phyloP scores from a whole-genome alignment of 2,888 invertebrate species.

The Taphrorychus bicolor region DNA sequence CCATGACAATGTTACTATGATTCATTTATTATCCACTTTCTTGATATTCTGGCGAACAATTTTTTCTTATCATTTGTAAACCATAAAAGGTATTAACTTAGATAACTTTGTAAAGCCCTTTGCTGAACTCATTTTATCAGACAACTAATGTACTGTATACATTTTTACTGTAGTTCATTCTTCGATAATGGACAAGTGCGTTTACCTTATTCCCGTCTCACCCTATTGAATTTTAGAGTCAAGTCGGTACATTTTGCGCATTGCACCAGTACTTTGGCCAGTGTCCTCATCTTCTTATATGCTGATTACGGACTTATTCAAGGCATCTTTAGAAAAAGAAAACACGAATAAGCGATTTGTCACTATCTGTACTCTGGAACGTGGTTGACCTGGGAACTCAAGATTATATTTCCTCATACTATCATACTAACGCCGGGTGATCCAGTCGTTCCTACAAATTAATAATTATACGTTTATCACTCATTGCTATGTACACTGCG shows the following conservation, averaged over 20 bases:
- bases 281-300: background rate
- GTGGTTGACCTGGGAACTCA: background rate
- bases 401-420: background rate
- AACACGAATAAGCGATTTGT: background rate
- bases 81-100: too few relatives aligned
- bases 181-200: too few relatives aligned
- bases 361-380: background rate
- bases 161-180: too few relatives aligned
- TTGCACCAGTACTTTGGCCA: background rate
- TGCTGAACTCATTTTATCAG: too few relatives aligned
- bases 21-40: background rate
- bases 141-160: too few relatives aligned
- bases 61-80: too few relatives aligned
- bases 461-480: background rate
- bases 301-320: background rate
- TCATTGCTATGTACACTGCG: too few relatives aligned
- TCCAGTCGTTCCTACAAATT: background rate
- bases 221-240: background rate
- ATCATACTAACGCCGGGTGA: background rate
- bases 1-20: background rate
- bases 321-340: background rate
- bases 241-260: background rate
- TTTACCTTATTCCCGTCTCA: background rate
- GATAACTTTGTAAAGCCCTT: too few relatives aligned
- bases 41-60: background rate